Percentiles rank a stretch among this genome's conserved stretches.
Conservation (phyloP, 2,113 vertebrate genomes). For the Hyla sarda region DNA sequence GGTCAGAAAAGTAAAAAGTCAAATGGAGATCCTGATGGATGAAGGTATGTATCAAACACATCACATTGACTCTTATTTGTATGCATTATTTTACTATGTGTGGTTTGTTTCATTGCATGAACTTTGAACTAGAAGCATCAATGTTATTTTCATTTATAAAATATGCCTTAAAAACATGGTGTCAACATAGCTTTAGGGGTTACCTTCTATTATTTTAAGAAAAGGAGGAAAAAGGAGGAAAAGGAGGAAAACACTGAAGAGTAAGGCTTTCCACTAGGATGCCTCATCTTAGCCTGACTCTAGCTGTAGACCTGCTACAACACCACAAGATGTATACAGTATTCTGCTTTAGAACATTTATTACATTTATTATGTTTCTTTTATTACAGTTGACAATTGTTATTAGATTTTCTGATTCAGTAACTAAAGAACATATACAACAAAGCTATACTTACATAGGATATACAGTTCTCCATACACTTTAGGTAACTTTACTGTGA, state of each 20-base stretch:
- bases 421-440: no score
- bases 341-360: no score
- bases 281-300: neutral
- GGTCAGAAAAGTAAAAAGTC: conserved; percentile 78
- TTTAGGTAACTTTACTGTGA: no score
- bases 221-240: neutral
- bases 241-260: neutral
- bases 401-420: no score
- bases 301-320: neutral
- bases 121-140: neutral
- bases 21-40: conserved; percentile 72
- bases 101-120: neutral
- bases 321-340: no score
- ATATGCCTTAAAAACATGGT: neutral
- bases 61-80: neutral
- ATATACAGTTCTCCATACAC: no score
- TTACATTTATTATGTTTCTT: no score
- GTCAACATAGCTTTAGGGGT: neutral
- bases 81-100: neutral
- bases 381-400: no score
- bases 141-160: neutral
- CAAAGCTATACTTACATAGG: no score
- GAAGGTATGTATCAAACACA: conserved; percentile 78
- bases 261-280: neutral
- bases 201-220: neutral